These are phyloP conservation scores for Buphagus erythrorhynchus DNA, from an alignment of 2,797 vertebrate species.

Conservation along the genomic window DNA sequence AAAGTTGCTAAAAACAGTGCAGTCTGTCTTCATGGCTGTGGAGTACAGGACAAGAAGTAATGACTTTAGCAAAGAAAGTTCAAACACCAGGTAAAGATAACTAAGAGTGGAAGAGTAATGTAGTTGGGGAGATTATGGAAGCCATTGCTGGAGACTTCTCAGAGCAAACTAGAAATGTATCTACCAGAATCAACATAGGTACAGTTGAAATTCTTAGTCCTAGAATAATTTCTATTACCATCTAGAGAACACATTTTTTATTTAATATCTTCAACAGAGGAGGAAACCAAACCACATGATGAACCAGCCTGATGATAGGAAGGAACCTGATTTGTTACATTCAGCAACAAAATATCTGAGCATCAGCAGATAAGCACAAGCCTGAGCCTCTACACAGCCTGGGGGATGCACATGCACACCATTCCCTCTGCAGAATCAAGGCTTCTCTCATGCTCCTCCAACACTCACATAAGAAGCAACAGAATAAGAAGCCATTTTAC, in stretches of 20 bases:
- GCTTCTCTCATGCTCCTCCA: not conserved
- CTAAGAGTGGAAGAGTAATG: not conserved
- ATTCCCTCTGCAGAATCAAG: not conserved
- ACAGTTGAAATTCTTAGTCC: not conserved
- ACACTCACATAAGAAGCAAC: not conserved
- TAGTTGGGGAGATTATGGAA: not conserved
- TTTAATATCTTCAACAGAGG: not conserved
- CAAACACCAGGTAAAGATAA: not conserved
- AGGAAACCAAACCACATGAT: not conserved
- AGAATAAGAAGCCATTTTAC: not conserved
- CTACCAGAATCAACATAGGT: not conserved
- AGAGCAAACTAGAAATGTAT: not conserved
- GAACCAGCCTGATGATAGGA: not conserved
- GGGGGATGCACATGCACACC: not conserved
- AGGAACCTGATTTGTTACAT: not conserved
- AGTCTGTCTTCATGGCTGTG: not conserved
- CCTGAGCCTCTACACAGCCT: not conserved
- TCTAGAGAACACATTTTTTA: not conserved
- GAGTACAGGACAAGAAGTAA: not conserved
- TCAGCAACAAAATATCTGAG: not conserved
- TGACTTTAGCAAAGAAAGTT: not conserved
- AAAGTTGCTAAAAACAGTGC: not conserved
- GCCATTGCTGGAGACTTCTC: not conserved
- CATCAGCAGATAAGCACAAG: fast-evolving
- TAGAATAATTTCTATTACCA: not conserved